A percentile compares a stretch with the other conserved stretches of the same genome.
Conservation (phyloP, 2,888 invertebrate genomes). For the Fragum fragum region DNA sequence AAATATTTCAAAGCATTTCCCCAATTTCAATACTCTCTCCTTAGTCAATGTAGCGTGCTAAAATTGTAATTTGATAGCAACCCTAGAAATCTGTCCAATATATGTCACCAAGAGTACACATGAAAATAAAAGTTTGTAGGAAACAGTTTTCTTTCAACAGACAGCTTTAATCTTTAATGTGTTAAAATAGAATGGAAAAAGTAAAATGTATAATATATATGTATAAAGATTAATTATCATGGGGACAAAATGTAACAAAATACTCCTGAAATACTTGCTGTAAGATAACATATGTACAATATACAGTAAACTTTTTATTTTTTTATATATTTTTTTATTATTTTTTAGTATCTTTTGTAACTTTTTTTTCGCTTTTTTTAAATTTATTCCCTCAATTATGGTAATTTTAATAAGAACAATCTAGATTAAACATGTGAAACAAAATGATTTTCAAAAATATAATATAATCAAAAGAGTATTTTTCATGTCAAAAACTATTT, state of each 20-base stretch:
- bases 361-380: conserved; percentile 22
- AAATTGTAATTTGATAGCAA: too few species aligned
- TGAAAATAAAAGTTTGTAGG: too few species aligned
- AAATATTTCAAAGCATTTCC: too few species aligned
- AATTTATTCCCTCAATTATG: conserved; percentile 22
- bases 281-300: conserved; percentile 65
- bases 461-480: conserved; percentile 48
- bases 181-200: conserved; percentile 49
- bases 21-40: too few species aligned
- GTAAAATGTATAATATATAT: conserved; percentile 68
- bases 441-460: conserved; percentile 48
- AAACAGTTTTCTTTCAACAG: too few species aligned
- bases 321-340: conserved; percentile 20
- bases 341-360: conserved; percentile 9
- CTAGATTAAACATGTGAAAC: conserved; percentile 48
- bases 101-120: too few species aligned
- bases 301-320: conserved; percentile 30
- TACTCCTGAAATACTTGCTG: conserved; percentile 70
- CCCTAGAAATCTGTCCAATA: too few species aligned
- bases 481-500: conserved; percentile 39
- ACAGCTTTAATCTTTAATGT: not conserved
- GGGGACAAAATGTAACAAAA: conserved; percentile 62
- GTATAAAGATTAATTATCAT: conserved; percentile 65
- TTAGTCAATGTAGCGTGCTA: too few species aligned
- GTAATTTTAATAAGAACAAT: conserved; percentile 36